A percentile compares a stretch with the other conserved stretches of the same genome.
phyloP scores from a whole-genome alignment of 2,113 vertebrate species.

The Chaenogobius annularis region DNA sequence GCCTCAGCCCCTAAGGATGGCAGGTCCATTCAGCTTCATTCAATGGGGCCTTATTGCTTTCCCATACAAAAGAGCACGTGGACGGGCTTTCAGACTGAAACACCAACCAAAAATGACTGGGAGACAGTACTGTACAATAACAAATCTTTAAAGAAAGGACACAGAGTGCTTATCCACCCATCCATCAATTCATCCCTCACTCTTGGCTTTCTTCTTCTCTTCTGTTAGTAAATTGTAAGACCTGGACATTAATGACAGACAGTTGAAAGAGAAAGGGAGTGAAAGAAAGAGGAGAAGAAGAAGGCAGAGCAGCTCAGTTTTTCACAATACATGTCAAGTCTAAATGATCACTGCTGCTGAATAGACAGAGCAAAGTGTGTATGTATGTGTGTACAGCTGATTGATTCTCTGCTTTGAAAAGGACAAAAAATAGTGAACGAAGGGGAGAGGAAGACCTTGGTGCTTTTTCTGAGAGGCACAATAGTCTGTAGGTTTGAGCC shows the following conservation, averaged over 20 bases:
- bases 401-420: constrained; percentile 87
- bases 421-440: constrained; percentile 56
- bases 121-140: constrained; percentile 98
- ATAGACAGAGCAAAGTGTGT: constrained; percentile 84
- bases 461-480: constrained; percentile 59
- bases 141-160: constrained; percentile 88
- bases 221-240: constrained; percentile 85
- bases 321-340: constrained; percentile 98
- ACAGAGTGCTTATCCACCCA: constrained; percentile 92
- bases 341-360: constrained; percentile 93
- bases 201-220: constrained; percentile 82
- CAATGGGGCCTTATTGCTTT: constrained; percentile 99
- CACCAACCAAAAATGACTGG: constrained; percentile 99
- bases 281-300: constrained; percentile 77
- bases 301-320: constrained; percentile 80
- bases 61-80: constrained; percentile 98
- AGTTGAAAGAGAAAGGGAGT: constrained; percentile 87
- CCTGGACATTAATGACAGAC: constrained; percentile 98
- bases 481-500: constrained; percentile 53
- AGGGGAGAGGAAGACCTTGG: constrained; percentile 71
- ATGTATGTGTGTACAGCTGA: constrained; percentile 81
- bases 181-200: constrained; percentile 93
- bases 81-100: constrained; percentile 99
- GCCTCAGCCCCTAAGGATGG: constrained; percentile 96
- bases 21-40: constrained; percentile 96